Base-by-base conservation (phyloP, 2,797 vertebrate genomes). In the Sebastes flavidus region DNA sequence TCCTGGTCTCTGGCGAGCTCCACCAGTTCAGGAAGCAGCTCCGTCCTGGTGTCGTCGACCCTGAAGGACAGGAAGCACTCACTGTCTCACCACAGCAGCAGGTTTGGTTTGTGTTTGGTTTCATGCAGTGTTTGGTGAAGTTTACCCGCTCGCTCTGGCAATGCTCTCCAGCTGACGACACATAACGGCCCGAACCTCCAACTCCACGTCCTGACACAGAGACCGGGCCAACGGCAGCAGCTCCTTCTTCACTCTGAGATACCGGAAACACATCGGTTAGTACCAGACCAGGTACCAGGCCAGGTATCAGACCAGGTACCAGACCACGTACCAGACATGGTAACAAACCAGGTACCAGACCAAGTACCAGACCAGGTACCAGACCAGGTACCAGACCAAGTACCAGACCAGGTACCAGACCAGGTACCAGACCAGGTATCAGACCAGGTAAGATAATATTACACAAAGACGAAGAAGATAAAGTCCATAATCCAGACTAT, bases 141-240 rank as follows among this genome's bases (percentile, higher is more conserved):
- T 76, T 96, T 95, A 99, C 98, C 97, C 97, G 75, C 96, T 89
- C 69, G 96, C 97, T 88, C 96, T 96, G 90, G 97, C 97, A 81
- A 99, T 95, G 79, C 92, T 96, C 91, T 98, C 98, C 92, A 99
- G 94, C 30, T 99, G 97, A 65, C 93, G 96, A 90, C 97, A 98
- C 96, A 99, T 98, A 77, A 96, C 98, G 77, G 96, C 95, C 90
- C 97, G 96, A 66, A 99, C 97, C 94, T 99, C 97, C 27, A 96
- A 97, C 80, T 99, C 98, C 69, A 96, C 95, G 66, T 99, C 98
- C 89, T 97, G 97, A 93, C 98, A 98, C 54, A 99, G 91, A 24
- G 97, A 97, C 77, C 96, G 97, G 86, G 97, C 97, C 92, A 98
- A 66, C 0, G 98, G 97, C 90, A 99, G 93, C 84, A 99, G 95